Conservation (phyloP, 2,888 invertebrate genomes). For the Entomobrya proxima region DNA sequence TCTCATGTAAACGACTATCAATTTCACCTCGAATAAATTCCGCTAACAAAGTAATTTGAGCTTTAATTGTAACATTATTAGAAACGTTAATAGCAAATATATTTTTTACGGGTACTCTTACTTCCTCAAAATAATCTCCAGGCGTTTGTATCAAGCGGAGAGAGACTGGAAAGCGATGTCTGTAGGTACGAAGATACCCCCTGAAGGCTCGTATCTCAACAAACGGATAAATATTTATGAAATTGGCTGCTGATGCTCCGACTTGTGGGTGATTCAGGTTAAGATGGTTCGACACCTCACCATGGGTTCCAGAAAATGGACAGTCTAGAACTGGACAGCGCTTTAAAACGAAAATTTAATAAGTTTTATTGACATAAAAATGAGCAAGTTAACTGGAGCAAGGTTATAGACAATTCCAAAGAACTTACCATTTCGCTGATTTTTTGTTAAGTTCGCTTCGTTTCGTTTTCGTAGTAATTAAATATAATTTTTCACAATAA, state of each 20-base stretch:
- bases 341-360: background rate
- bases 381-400: background rate
- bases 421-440: slow-evolving; percentile 24
- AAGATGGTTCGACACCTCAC: background rate
- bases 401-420: background rate
- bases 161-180: background rate
- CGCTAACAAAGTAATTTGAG: slow-evolving; percentile 22
- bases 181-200: slow-evolving; percentile 42
- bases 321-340: slow-evolving; percentile 50
- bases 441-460: no score
- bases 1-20: background rate
- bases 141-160: background rate
- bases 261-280: slow-evolving; percentile 23
- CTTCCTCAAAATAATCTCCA: background rate
- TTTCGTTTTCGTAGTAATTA: no score
- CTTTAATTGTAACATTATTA: background rate
- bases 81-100: slow-evolving; percentile 18
- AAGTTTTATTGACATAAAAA: background rate
- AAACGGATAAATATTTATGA: slow-evolving; percentile 10
- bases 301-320: background rate
- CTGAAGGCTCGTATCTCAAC: slow-evolving; percentile 44
- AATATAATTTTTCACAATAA: no score
- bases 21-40: slow-evolving; percentile 24
- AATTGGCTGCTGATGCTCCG: background rate
- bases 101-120: background rate